Evolutionary conservation across 2,888 invertebrate genomes (phyloP).

Genomic region (Hololepta plana): DNA sequence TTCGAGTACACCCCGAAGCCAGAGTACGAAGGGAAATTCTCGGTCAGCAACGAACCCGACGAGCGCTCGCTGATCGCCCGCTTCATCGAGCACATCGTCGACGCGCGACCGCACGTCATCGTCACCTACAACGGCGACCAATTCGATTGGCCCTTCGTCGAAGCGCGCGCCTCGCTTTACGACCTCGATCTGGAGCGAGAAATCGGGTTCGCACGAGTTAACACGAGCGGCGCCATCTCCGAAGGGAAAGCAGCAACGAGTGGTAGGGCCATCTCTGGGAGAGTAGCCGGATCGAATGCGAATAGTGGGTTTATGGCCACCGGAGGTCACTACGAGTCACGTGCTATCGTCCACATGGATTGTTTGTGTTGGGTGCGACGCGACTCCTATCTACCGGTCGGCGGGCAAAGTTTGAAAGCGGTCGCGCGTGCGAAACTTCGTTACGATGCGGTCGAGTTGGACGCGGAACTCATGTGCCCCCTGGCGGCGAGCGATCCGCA

Average conservation of each 20-base stretch:
- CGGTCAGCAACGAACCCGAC: conserved; percentile 82
- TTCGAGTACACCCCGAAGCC: conserved; percentile 98
- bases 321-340: conserved; percentile 73
- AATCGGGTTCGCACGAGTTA: conserved; percentile 67
- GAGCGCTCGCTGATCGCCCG: conserved; percentile 65
- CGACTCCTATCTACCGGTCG: conserved; percentile 96
- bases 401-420: conserved; percentile 93
- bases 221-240: too few species aligned
- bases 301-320: conserved; percentile 36
- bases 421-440: conserved; percentile 91
- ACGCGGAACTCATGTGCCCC: conserved; percentile 97
- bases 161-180: conserved; percentile 77
- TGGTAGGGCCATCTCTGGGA: too few species aligned
- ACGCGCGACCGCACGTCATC: conserved; percentile 75
- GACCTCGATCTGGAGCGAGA: conserved; percentile 81
- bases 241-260: too few species aligned
- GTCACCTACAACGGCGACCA: conserved; percentile 86
- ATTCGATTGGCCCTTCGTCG: conserved; percentile 98
- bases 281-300: too few species aligned
- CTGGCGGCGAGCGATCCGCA: conserved; percentile 92
- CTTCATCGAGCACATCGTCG: conserved; percentile 92
- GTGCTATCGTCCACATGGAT: conserved; percentile 93
- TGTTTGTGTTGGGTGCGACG: conserved; percentile 95
- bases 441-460: conserved; percentile 94
- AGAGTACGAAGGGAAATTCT: conserved; percentile 91